Evolutionary conservation across 2,888 invertebrate species (phyloP), one percentile per base, ranked within the genome.

Genomic region (Sicus ferrugineus): DNA sequence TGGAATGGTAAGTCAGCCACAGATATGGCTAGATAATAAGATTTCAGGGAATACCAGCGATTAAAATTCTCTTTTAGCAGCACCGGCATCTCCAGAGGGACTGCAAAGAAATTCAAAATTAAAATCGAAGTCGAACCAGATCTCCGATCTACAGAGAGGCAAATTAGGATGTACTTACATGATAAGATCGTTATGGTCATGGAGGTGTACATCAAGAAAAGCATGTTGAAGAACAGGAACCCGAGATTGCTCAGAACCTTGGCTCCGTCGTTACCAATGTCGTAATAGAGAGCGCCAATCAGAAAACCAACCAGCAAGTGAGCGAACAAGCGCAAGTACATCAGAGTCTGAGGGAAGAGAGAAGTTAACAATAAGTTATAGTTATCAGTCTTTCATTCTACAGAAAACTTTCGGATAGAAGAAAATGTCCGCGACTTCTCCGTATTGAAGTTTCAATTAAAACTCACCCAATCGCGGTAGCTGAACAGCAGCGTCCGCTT

Each of bases 131-230:
- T n/a, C 1, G 16, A 42, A n/a, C 1, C 14, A 42, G n/a, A 9
- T 42, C 42, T n/a, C 42, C 4, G 14, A 4, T 42, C 42, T 0
- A 9, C 5, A 16, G 42, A 16, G 11, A 14, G 7, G 2, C 34
- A 9, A 9, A 42, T 19, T 58, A 46, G 4, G 16, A 38, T 21
- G 3, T 34, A 77, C 93, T 91, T 87, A 96, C 96, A 98, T 80
- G 98, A 97, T 76, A 98, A 89, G 80, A 98, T 97, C 58, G 98
- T 98, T 79, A 98, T 97, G 84, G 98, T 98, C 93, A 98, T 96
- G n/a, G 98, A 96, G 0, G 97, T 97, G 88, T 98, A 98, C 96
- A 98, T 98, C 75, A 98, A 90, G 89, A 98, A 98, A 81, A 98
- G 89, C 93, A 98, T 95, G 85, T 97, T 97, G 90, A 98, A 98